Conservation (phyloP, 2,113 vertebrate genomes). For the Erpornis zantholeuca region DNA sequence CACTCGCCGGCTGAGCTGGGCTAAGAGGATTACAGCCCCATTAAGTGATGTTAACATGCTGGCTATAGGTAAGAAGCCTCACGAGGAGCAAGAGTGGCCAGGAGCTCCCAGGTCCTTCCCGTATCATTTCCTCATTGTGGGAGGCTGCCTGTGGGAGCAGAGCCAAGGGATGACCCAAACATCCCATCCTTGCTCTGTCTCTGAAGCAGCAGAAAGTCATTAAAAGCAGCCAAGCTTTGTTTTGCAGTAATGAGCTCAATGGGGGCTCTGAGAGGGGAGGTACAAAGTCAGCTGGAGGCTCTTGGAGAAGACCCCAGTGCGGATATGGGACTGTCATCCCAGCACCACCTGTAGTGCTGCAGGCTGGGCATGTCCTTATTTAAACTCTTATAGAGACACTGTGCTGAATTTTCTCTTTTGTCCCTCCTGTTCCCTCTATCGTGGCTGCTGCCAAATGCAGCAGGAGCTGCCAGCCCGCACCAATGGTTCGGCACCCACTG, state of each 20-base stretch:
- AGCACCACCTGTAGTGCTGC: neutral
- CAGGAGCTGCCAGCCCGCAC: constrained; percentile 82
- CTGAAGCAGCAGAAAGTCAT: neutral
- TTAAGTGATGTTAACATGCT: neutral
- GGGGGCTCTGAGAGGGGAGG: neutral
- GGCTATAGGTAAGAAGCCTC: neutral
- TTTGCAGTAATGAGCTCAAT: neutral
- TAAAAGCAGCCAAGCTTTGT: neutral
- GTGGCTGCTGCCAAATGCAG: neutral
- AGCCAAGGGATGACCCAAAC: neutral
- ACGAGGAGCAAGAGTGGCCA: accelerated
- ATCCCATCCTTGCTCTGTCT: neutral
- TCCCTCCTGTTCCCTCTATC: neutral
- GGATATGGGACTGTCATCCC: neutral
- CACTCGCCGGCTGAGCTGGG: neutral
- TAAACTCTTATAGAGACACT: neutral
- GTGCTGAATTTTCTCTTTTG: neutral
- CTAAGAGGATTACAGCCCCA: constrained; percentile 43
- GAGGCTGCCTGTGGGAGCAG: neutral
- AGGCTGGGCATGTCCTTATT: neutral
- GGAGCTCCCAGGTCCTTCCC: neutral
- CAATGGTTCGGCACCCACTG: constrained; percentile 69
- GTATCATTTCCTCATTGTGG: accelerated
- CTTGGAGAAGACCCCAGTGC: neutral
- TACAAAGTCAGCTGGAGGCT: neutral